Evolutionary conservation across 2,888 invertebrate species (phyloP).

Genomic region (Tribolium freemani): DNA sequence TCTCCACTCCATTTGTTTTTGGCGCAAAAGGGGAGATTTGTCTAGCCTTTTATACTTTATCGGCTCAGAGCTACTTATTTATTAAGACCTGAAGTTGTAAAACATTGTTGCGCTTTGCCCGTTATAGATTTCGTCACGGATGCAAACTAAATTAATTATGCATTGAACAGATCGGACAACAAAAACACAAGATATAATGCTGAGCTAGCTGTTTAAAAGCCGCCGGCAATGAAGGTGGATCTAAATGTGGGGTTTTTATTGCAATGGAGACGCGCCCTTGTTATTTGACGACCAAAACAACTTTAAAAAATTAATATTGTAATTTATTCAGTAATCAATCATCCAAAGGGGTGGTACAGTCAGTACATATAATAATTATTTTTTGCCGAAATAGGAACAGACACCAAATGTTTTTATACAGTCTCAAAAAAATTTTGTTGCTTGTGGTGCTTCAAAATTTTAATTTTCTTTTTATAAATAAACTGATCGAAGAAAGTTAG

Average conservation of each 20-base stretch:
- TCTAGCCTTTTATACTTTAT: not conserved
- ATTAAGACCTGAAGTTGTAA: not conserved
- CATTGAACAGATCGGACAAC: not conserved
- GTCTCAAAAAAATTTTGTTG: no score
- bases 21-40: conserved; percentile 1
- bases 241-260: not conserved
- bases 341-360: no score
- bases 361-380: no score
- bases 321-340: no score
- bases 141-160: conserved; percentile 3
- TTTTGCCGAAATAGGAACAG: no score
- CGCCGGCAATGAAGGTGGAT: not conserved
- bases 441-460: no score
- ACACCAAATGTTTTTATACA: no score
- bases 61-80: not conserved
- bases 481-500: no score
- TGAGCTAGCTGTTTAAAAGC: not conserved
- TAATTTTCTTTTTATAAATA: no score
- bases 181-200: not conserved
- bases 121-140: not conserved
- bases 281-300: no score
- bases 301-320: no score
- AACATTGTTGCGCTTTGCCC: not conserved
- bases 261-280: no score
- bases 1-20: conserved; percentile 9